Conservation (phyloP, 2,797 vertebrate species). For the Acestrorhynchus altus region DNA sequence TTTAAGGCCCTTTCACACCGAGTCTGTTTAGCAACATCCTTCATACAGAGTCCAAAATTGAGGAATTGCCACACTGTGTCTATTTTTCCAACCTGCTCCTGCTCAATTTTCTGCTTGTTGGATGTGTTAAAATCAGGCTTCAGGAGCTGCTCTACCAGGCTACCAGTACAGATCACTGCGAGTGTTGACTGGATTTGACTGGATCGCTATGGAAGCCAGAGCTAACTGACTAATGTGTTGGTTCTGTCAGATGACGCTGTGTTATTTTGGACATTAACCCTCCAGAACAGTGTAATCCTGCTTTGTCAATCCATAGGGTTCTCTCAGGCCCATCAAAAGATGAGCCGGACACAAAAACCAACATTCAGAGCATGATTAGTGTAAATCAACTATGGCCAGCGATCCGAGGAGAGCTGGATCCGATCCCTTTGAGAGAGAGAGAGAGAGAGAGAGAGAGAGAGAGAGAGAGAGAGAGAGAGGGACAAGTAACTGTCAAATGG, state of each 20-base stretch:
- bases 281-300: slow-evolving; percentile 42
- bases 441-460: slow-evolving; percentile 5
- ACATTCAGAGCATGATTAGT: slow-evolving; percentile 52
- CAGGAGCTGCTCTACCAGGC: no score
- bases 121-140: no score
- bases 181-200: not conserved
- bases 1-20: no score
- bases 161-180: no score
- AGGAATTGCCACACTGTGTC: no score
- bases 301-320: slow-evolving; percentile 38
- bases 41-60: no score
- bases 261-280: slow-evolving; percentile 37
- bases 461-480: not conserved
- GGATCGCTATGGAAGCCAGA: not conserved
- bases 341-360: slow-evolving; percentile 20
- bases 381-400: slow-evolving; percentile 45
- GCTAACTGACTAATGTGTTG: not conserved
- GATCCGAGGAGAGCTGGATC: not conserved
- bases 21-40: no score
- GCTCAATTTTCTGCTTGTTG: no score
- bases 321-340: slow-evolving; percentile 2
- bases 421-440: slow-evolving; percentile 39
- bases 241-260: slow-evolving; percentile 12
- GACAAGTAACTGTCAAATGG: slow-evolving; percentile 40
- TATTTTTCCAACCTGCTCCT: no score